Evolutionary conservation across 1,140 invertebrate species (phyloP).

Genomic region (Panonychus citri): DNA sequence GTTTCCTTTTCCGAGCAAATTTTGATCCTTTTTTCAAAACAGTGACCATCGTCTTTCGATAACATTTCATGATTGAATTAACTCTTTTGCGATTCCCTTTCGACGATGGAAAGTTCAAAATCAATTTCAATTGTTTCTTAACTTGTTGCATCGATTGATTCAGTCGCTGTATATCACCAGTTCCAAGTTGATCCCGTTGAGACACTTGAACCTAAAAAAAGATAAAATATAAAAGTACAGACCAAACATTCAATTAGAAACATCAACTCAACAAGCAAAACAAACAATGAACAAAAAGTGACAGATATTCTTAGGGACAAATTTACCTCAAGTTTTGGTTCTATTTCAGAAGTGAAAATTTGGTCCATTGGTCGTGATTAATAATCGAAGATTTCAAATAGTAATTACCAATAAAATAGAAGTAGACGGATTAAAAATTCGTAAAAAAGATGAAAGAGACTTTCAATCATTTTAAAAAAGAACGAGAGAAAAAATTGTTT

Average conservation of each 20-base stretch:
- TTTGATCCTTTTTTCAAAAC: no score
- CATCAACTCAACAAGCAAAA: background rate
- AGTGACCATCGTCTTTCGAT: conserved; percentile 85
- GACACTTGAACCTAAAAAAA: conserved; percentile 9
- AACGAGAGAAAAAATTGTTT: no score
- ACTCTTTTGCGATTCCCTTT: conserved; percentile 82
- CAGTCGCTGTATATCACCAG: conserved; percentile 9
- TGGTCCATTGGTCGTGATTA: background rate
- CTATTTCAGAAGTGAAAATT: background rate
- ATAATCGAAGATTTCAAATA: no score
- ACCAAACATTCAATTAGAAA: background rate
- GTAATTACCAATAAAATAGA: no score
- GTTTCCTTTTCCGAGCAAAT: no score
- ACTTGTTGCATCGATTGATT: conserved; percentile 58
- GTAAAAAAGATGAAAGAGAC: no score
- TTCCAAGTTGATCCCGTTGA: conserved; percentile 9
- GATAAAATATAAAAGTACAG: conserved; percentile 6
- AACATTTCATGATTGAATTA: conserved; percentile 78
- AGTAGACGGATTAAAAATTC: no score
- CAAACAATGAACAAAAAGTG: background rate
- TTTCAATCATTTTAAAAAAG: no score
- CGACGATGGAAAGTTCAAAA: conserved; percentile 61
- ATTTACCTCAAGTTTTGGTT: background rate
- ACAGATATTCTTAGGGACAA: conserved; percentile 4
- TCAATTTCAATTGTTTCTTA: conserved; percentile 63